These are phyloP conservation scores for Trichogramma evanescens DNA, from an alignment of 2,888 invertebrate genomes.

Conservation along the genomic window DNA sequence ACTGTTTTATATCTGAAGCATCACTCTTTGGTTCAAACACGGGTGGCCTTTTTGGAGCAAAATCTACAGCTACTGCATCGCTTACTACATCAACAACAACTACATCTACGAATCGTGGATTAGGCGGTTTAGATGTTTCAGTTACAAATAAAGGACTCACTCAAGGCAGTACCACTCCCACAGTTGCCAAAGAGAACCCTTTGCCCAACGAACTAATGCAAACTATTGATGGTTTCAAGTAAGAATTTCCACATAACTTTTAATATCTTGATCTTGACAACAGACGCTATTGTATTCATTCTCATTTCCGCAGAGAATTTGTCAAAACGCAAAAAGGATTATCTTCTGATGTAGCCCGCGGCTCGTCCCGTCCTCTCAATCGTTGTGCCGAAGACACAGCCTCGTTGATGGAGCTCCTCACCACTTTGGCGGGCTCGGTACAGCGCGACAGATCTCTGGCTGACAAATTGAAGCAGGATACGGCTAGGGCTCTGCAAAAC, in stretches of 20 bases:
- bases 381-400: slow-evolving; percentile 61
- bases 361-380: slow-evolving; percentile 57
- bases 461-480: slow-evolving; percentile 63
- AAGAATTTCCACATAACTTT: slow-evolving; percentile 29
- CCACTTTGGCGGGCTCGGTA: slow-evolving; percentile 57
- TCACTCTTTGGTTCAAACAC: slow-evolving; percentile 34
- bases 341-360: slow-evolving; percentile 74
- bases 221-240: slow-evolving; percentile 73
- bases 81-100: slow-evolving; percentile 33
- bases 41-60: slow-evolving; percentile 35
- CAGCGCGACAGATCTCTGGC: slow-evolving; percentile 56
- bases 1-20: slow-evolving; percentile 23
- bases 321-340: slow-evolving; percentile 79
- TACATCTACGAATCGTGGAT: slow-evolving; percentile 53
- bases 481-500: slow-evolving; percentile 64
- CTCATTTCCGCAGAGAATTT: slow-evolving; percentile 51
- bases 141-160: slow-evolving; percentile 46
- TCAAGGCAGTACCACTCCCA: slow-evolving; percentile 47
- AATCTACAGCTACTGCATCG: slow-evolving; percentile 28
- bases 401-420: slow-evolving; percentile 53
- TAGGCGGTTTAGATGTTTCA: slow-evolving; percentile 61
- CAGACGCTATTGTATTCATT: background rate
- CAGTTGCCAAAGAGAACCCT: slow-evolving; percentile 57
- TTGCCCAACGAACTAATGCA: slow-evolving; percentile 72
- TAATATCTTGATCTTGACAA: background rate